Evolutionary conservation across 2,888 invertebrate species (phyloP).

Genomic region (Toxonevra muliebris): DNA sequence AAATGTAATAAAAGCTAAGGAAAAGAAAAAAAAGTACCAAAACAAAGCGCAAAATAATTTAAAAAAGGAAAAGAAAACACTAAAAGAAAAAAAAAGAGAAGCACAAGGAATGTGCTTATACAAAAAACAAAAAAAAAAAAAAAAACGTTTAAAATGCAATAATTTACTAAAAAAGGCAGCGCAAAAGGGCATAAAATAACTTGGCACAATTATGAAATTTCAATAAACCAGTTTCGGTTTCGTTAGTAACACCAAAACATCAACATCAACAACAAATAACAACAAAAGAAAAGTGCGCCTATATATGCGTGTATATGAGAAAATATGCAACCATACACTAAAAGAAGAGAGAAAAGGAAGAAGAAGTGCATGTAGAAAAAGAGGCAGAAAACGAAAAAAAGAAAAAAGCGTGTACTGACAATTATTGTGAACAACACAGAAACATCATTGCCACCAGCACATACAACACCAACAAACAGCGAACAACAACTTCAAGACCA

Average conservation of each 20-base stretch:
- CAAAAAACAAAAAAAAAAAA: constrained; percentile 1
- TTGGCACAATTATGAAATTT: constrained; percentile 58
- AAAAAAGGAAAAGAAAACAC: constrained; percentile 7
- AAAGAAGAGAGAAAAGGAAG: background rate
- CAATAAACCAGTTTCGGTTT: constrained; percentile 26
- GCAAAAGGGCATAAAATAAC: constrained; percentile 43
- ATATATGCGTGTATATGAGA: constrained; percentile 24
- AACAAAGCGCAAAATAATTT: background rate
- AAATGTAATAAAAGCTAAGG: constrained; percentile 5
- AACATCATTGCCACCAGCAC: constrained; percentile 7
- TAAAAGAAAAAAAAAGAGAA: background rate
- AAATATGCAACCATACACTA: background rate
- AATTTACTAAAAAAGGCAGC: constrained; percentile 52
- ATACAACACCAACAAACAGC: too few relatives aligned
- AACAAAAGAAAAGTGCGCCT: constrained; percentile 36
- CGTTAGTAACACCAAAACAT: background rate
- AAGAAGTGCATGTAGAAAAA: background rate
- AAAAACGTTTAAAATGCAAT: constrained; percentile 53
- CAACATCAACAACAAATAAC: constrained; percentile 8
- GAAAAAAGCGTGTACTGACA: constrained; percentile 27
- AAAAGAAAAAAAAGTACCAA: background rate
- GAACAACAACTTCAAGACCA: constrained; percentile 13
- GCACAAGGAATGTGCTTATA: background rate
- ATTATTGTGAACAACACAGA: constrained; percentile 20
- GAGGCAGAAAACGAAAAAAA: too few relatives aligned